Evolutionary conservation across 2,888 invertebrate genomes (phyloP), one percentile per base, ranked within the genome.

Genomic region (Prenolepis imparis): DNA sequence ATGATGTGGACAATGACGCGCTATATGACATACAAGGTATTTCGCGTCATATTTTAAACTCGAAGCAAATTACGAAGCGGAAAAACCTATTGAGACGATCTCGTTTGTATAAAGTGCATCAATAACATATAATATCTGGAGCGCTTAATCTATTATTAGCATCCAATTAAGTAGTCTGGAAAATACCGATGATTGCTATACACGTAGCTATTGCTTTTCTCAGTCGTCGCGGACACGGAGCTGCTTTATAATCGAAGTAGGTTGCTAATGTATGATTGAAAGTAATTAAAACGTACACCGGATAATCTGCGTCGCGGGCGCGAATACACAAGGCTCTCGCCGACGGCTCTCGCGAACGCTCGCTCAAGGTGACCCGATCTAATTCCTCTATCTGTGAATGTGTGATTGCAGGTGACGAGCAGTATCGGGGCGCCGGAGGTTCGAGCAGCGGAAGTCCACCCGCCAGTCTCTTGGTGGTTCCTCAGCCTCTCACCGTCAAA

Each of bases 381-480:
- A 66, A 57, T 66, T 66, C 21, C 64, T 55, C 59, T 70, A 74
- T 52, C 74, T 48, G n/a, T 63, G 41, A 48, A 64, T 24, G 63
- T 85, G 77, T 85, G 77, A 70, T 90, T 92, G 63, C 88, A 94
- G 94, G 94, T 68, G 94, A 94, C 28, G 94, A 94, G 87, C 94
- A 94, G 89, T 94, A 94, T 86, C 94, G 94, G 11, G 95, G 95
- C 88, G 95, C 95, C 80, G 94, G 95, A 89, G 95, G 95, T 92
- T 95, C 96, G 93, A 95, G 95, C 91, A 95, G 95, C 88, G 96
- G 96, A 91, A 95, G 95, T 89, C 95, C 95, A 86, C 96, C 96
- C 89, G 96, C 96, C 78, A 96, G 97, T 72, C 96, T 98, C 91
- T 96, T 98, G 89, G 98, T 98, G 88, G 98, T 98, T 21, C 98